These are phyloP conservation scores for Aphidius colemani DNA, from an alignment of 2,888 invertebrate genomes.

Conservation along the genomic window DNA sequence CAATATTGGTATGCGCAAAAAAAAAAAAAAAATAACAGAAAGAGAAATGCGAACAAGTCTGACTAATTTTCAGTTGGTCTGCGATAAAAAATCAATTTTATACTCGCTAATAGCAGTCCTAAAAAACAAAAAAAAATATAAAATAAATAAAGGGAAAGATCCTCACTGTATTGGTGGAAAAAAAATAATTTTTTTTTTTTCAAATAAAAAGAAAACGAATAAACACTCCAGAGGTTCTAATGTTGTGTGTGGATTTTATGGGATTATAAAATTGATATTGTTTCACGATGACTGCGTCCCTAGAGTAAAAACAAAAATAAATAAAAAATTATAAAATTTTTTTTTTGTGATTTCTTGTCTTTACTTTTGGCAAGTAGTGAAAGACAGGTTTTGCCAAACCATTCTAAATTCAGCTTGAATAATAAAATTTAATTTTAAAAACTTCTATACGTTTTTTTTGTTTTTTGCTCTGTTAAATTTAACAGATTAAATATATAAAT, in stretches of 20 bases:
- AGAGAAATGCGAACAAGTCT: constrained; percentile 39
- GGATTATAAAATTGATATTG: constrained; percentile 55
- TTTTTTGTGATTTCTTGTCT: constrained; percentile 5
- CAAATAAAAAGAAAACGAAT: constrained; percentile 9
- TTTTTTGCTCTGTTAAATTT: background rate
- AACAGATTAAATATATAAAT: no score
- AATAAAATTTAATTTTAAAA: background rate
- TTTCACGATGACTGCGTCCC: no score
- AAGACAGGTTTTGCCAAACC: no score
- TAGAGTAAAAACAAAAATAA: background rate
- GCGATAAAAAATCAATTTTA: constrained; percentile 51
- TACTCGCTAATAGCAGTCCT: constrained; percentile 41
- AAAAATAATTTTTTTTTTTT: constrained; percentile 36
- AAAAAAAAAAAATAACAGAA: constrained; percentile 15
- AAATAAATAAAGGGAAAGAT: constrained; percentile 1
- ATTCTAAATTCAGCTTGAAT: no score
- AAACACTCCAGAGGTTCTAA: background rate
- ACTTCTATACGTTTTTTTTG: constrained; percentile 7
- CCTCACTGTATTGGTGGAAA: constrained; percentile 23
- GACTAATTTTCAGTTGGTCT: constrained; percentile 46
- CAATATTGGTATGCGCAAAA: constrained; percentile 13
- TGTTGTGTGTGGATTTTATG: constrained; percentile 47
- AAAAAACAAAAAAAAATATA: constrained; percentile 7
- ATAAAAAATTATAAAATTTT: constrained; percentile 1
- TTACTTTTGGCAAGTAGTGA: background rate